Percentiles rank a stretch among this genome's conserved stretches.
phyloP scores from a whole-genome alignment of 2,113 vertebrate species.

The Mobula hypostoma region DNA sequence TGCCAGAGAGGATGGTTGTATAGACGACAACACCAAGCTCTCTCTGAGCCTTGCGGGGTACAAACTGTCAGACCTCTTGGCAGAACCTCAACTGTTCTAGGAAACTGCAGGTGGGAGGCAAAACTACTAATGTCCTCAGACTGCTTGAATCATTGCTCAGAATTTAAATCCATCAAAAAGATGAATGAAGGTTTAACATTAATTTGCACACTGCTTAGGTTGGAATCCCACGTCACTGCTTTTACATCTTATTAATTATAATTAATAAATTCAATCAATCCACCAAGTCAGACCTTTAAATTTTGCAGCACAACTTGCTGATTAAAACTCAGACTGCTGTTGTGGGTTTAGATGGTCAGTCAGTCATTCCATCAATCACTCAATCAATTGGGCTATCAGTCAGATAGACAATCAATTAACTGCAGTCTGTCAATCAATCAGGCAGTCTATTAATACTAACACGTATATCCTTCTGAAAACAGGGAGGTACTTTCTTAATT shows the following conservation, averaged over 20 bases:
- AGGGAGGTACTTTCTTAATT: too few species aligned
- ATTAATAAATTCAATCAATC: too few species aligned
- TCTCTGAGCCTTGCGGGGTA: background rate
- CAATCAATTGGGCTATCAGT: too few species aligned
- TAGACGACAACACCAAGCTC: background rate
- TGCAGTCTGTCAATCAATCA: too few species aligned
- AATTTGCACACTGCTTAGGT: background rate
- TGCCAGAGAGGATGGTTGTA: background rate
- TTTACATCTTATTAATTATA: too few species aligned
- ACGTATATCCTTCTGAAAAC: background rate
- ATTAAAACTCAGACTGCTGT: too few species aligned
- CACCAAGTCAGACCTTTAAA: too few species aligned
- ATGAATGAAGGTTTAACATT: background rate
- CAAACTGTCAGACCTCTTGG: background rate
- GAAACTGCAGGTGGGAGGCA: background rate
- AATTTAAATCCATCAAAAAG: background rate
- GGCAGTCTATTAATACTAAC: background rate
- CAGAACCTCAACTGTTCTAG: background rate
- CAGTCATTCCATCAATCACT: too few species aligned
- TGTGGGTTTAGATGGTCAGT: too few species aligned
- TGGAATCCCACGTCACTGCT: background rate
- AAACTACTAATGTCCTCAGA: background rate
- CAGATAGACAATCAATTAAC: too few species aligned
- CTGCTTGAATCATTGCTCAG: background rate
- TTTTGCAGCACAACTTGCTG: too few species aligned